A percentile compares a stretch with the other conserved stretches of the same genome.
Evolutionary conservation across 2,797 vertebrate species (phyloP).

Genomic region (Thripadectes ignobilis): DNA sequence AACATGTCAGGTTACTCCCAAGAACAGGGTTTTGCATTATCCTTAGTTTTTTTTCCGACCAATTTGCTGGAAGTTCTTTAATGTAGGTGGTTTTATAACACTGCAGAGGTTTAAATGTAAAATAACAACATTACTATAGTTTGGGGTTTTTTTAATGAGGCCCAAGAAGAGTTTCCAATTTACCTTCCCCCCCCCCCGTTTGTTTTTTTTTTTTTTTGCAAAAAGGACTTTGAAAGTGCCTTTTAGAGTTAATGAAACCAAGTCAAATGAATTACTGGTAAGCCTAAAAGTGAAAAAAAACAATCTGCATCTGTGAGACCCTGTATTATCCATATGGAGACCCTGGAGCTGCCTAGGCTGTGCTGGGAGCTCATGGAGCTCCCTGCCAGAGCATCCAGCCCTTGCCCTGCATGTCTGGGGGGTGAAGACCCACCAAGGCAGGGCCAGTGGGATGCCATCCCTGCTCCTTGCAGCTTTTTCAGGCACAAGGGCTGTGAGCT

Average conservation of each 20-base stretch:
- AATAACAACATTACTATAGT: background rate
- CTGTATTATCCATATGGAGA: background rate
- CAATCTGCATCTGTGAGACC: background rate
- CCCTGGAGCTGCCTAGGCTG: background rate
- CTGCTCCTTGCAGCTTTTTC: background rate
- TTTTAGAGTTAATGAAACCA: background rate
- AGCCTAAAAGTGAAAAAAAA: background rate
- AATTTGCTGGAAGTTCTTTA: background rate
- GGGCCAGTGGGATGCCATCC: background rate
- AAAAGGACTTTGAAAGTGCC: background rate
- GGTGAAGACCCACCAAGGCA: background rate
- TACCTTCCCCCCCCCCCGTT: background rate
- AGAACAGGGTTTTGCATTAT: background rate
- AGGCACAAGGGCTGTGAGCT: background rate
- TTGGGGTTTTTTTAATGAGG: background rate
- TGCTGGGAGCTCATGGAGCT: background rate
- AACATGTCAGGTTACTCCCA: background rate
- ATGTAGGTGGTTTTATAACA: background rate
- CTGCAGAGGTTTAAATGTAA: background rate
- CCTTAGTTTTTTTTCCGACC: background rate
- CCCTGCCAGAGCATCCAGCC: background rate
- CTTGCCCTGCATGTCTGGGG: background rate
- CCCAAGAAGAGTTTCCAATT: background rate
- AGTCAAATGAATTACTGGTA: background rate
- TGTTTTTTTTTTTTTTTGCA: background rate